Evolutionary conservation across 2,797 vertebrate species (phyloP).

Genomic region (Catostomus latipinnis): DNA sequence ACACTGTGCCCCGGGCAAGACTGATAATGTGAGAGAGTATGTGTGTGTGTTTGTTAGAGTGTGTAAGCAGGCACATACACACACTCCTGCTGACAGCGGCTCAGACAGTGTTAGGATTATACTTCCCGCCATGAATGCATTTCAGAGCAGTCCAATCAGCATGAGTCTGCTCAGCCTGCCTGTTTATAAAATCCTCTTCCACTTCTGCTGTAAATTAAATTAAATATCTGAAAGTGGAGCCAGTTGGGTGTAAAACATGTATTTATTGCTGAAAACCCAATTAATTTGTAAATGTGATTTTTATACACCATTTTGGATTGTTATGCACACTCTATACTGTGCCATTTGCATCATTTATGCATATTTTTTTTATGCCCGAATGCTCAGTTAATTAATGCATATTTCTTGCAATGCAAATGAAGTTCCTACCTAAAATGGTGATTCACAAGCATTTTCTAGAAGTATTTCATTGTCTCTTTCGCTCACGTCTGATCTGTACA

Average conservation of each 20-base stretch:
- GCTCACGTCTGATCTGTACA: not conserved
- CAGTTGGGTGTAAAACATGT: not conserved
- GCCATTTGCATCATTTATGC: too few relatives aligned
- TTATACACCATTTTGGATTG: too few relatives aligned
- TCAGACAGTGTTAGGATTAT: slow-evolving; percentile 50
- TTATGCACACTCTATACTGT: too few relatives aligned
- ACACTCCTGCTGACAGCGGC: slow-evolving; percentile 15
- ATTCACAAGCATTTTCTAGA: too few relatives aligned
- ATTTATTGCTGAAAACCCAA: not conserved
- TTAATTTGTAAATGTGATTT: too few relatives aligned
- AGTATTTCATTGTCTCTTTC: not conserved
- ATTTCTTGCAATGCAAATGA: too few relatives aligned
- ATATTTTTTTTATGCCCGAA: too few relatives aligned
- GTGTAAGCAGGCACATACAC: slow-evolving; percentile 14
- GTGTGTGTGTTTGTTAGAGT: not conserved
- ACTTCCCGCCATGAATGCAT: slow-evolving; percentile 19
- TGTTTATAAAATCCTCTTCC: not conserved
- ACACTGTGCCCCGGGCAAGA: not conserved
- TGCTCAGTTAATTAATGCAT: too few relatives aligned
- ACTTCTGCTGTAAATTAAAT: slow-evolving; percentile 13
- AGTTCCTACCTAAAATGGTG: too few relatives aligned
- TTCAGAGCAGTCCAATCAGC: not conserved
- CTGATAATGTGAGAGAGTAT: slow-evolving; percentile 24
- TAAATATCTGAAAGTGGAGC: not conserved
- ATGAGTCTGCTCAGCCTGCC: not conserved